Base-by-base conservation (phyloP, 2,888 invertebrate genomes). In the Nemoura dubitans region DNA sequence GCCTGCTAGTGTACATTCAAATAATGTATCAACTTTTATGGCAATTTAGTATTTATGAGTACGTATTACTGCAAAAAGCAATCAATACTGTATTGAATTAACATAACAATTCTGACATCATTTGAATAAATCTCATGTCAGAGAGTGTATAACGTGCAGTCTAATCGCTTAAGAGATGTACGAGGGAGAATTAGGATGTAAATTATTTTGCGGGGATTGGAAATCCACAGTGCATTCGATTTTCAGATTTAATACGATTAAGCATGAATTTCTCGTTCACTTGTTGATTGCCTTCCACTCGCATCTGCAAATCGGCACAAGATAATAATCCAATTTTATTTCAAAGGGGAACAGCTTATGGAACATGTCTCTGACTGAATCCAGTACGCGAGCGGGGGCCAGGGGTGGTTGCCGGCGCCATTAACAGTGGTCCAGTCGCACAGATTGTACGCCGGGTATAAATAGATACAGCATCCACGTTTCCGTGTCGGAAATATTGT, bases 251-350 rank as follows among this genome's bases (percentile, higher is more conserved):
- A 78, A 78, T 27, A 26, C 78, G 78, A 78, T 78, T 78, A 78
- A 59, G 59, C 78, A 78, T 27, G 78, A 78, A 26, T 25, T 27
- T 78, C 28, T 78, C 78, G 78, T 28, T 78, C 27, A 28, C 28
- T 78, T 78, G 78, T 78, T 78, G 78, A 78, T 78, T 78, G 78
- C 78, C 78, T 78, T 78, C 78, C 2, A 27, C 78, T 7, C 59
- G 78, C 78, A 27, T 78, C 78, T 26, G 78, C 27, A 78, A 78
- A 78, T 59, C 59, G 59, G 59, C 14, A 59, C 21, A 14, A 59
- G 59, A 59, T 59, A 59, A 59, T 59, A 59, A 59, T 59, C 59
- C 59, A 59, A 59, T 59, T 59, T 59, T 59, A 59, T 59, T 59
- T 59, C 16, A 59, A 59, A 59, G 59, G 59, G 59, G 59, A 21